Percentiles rank a stretch among this genome's conserved stretches.
Evolutionary conservation across 2,113 vertebrate species (phyloP).

Genomic region (Theristicus caerulescens): DNA sequence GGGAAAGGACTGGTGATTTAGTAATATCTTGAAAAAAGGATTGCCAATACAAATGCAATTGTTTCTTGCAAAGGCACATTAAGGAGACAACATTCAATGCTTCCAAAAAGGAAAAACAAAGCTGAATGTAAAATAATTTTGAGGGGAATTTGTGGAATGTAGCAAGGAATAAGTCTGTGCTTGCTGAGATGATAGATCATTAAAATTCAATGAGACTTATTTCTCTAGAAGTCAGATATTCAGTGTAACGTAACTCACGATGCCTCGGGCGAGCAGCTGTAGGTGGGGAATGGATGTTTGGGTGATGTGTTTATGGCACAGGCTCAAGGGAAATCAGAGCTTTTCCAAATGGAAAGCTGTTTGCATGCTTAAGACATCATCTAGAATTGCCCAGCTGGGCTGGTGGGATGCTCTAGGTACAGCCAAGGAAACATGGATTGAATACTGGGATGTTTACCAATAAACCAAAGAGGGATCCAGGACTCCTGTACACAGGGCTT

Average conservation of each 20-base stretch:
- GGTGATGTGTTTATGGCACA: constrained; percentile 10
- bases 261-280: neutral
- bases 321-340: neutral
- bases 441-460: neutral
- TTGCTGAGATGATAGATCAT: constrained; percentile 1
- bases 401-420: neutral
- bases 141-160: constrained; percentile 4
- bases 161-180: neutral
- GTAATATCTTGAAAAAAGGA: neutral
- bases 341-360: neutral
- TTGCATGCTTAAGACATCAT: neutral
- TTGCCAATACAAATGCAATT: constrained; percentile 37
- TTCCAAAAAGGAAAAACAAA: constrained; percentile 25
- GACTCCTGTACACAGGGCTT: neutral
- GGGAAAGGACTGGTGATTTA: constrained; percentile 10
- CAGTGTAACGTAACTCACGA: neutral
- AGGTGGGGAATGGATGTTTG: neutral
- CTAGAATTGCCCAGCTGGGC: constrained; percentile 14
- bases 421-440: neutral
- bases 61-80: neutral
- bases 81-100: neutral
- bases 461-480: neutral
- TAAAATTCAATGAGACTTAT: neutral
- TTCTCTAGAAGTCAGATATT: neutral
- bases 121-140: neutral